Percentiles rank a stretch among this genome's conserved stretches.
These are phyloP conservation scores for Rhea pennata DNA, from an alignment of 2,113 vertebrate species.

Conservation along the genomic window DNA sequence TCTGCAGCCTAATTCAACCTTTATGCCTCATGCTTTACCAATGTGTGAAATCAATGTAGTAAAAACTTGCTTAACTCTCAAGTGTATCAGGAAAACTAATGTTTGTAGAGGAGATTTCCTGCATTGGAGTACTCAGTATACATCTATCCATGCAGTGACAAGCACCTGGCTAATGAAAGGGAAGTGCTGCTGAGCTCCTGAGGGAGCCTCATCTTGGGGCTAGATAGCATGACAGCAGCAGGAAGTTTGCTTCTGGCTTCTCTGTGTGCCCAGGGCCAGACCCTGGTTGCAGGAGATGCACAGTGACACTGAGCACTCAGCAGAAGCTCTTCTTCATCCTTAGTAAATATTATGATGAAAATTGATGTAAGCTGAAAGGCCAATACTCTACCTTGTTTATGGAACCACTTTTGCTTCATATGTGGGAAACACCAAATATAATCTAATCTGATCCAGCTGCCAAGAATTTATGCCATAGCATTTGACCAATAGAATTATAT, in stretches of 20 bases:
- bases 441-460: conserved; percentile 2
- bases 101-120: neutral
- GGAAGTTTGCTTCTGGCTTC: neutral
- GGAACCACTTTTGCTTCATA: neutral
- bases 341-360: neutral
- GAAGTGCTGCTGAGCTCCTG: neutral
- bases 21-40: neutral
- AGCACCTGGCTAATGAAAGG: neutral
- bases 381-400: neutral
- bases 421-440: neutral
- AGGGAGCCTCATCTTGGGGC: neutral
- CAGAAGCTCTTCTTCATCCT: neutral
- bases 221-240: neutral
- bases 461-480: neutral
- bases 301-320: neutral
- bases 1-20: neutral
- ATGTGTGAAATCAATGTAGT: neutral
- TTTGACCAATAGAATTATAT: neutral
- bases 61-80: neutral
- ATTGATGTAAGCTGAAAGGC: neutral
- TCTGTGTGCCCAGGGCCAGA: neutral
- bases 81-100: neutral
- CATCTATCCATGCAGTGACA: neutral
- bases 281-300: neutral
- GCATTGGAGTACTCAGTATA: neutral